Conservation (phyloP, 2,797 vertebrate genomes). For the Orestias chungarensis region DNA sequence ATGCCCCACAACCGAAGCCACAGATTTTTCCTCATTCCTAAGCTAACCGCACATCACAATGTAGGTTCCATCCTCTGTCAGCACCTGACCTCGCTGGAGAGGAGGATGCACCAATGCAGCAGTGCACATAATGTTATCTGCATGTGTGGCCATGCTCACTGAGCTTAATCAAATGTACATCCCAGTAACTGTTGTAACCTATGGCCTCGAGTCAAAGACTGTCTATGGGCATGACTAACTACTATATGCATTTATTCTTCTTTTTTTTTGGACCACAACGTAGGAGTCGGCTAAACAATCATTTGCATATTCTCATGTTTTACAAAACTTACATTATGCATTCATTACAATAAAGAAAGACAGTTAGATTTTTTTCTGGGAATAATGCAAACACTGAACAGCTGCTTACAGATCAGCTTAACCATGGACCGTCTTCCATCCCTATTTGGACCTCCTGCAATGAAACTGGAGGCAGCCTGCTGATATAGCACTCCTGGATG, state of each 20-base stretch:
- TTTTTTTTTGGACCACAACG: conserved; percentile 24
- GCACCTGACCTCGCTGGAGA: conserved; percentile 69
- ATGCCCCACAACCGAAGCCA: conserved; percentile 63
- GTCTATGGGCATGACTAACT: conserved; percentile 43
- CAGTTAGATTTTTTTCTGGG: conserved; percentile 36
- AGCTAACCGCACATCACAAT: conserved; percentile 68
- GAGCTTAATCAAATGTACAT: conserved; percentile 66
- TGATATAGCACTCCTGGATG: conserved; percentile 78
- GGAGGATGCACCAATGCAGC: conserved; percentile 58
- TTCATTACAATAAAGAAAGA: conserved; percentile 12
- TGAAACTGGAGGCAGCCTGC: conserved; percentile 61
- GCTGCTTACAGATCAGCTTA: conserved; percentile 39
- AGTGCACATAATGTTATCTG: conserved; percentile 60
- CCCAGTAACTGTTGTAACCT: conserved; percentile 59
- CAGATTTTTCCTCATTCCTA: conserved; percentile 50
- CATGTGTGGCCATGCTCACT: conserved; percentile 70
- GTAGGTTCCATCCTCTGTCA: conserved; percentile 68
- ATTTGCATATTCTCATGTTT: conserved; percentile 27
- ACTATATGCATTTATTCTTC: conserved; percentile 36
- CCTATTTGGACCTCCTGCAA: conserved; percentile 59
- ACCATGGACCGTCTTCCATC: conserved; percentile 47
- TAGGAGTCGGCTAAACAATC: conserved; percentile 32
- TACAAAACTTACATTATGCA: conserved; percentile 25
- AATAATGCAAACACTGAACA: conserved; percentile 20
- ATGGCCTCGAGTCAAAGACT: conserved; percentile 65